Base-by-base conservation (phyloP, 1,140 invertebrate genomes). In the Drosophila obscura region DNA sequence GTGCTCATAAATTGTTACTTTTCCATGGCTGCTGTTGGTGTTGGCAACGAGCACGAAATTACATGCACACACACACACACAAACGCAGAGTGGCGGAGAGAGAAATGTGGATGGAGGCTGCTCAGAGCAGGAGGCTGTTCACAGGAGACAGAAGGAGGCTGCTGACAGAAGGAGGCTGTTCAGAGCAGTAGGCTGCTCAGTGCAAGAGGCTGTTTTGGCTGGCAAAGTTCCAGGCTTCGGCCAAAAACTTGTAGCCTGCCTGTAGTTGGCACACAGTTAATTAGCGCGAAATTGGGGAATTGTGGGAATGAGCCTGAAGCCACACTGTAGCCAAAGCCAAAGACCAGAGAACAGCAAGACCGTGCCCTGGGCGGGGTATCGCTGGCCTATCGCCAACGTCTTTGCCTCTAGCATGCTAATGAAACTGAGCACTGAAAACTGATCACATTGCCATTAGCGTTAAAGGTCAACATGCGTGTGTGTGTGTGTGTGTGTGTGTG, bases 401-500 rank as follows among this genome's bases (percentile, higher is more conserved):
- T 53, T 56, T 72, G 45, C 50, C 49, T 74, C 81, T 52, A 76
- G 82, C 78, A 79, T 87, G 74, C 71, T 78, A 88, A 87, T 88
- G 82, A 72, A 87, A 88, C 78, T 82, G 83, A 88, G 72, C 87
- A 88, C 83, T 82, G 83, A 87, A 75, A 87, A 88, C 83, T 82
- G 83, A 87, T 87, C 82, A 61, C 78, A 73, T 60, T 72, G 65
- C 69, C 82, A 85, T 77, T 78, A 77, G 65, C 57, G 50, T 71
- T 61, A 82, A 79, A 82, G 82, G 74, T 79, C 83, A 65, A 60
- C 56, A 67, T 62, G 45, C 63, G 16, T 64, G 63, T 57, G 73
- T 56, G 48, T 26, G 48, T 31, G 24, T 26, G 48, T 31, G 13
- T 24, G 22, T 24, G 22, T 2, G 26, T 5, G 26, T 31, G 26